Percentiles rank a stretch among this genome's conserved stretches.
Evolutionary conservation across 2,888 invertebrate genomes (phyloP).

Genomic region (Lithophane socia): DNA sequence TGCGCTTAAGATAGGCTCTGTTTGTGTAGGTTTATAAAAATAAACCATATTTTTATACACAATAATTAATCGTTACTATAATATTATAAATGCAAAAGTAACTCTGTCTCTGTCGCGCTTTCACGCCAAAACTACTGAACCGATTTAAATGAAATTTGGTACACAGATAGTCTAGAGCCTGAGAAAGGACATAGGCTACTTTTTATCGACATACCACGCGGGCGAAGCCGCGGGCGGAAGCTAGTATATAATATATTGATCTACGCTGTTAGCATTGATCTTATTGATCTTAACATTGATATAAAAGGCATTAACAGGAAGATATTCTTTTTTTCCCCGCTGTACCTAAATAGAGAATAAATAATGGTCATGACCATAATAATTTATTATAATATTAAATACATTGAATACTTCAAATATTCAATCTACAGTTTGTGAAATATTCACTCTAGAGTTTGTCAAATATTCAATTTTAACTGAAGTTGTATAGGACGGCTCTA

Average conservation of each 20-base stretch:
- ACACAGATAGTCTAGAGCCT: too few relatives aligned
- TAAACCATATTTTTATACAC: neutral
- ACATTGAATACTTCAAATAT: neutral
- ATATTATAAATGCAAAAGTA: too few relatives aligned
- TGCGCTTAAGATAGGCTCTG: neutral
- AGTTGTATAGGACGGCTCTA: neutral
- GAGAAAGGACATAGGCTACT: too few relatives aligned
- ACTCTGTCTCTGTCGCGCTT: too few relatives aligned
- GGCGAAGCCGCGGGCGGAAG: too few relatives aligned
- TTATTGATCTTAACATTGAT: too few relatives aligned
- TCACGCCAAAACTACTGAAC: too few relatives aligned
- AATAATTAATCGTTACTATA: too few relatives aligned
- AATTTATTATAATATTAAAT: neutral
- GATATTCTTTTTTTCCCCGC: neutral
- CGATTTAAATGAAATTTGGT: too few relatives aligned
- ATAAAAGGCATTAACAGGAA: neutral
- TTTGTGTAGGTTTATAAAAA: neutral
- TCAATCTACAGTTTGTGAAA: neutral
- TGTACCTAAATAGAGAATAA: neutral
- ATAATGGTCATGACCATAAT: neutral
- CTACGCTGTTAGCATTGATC: neutral
- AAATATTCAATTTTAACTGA: slow-evolving; percentile 1
- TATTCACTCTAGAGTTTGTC: neutral
- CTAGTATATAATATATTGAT: too few relatives aligned
- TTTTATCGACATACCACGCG: too few relatives aligned